Evolutionary conservation across 1,140 invertebrate genomes (phyloP), one percentile per base, ranked within the genome.

Genomic region (Dendrolimus kikuchii): DNA sequence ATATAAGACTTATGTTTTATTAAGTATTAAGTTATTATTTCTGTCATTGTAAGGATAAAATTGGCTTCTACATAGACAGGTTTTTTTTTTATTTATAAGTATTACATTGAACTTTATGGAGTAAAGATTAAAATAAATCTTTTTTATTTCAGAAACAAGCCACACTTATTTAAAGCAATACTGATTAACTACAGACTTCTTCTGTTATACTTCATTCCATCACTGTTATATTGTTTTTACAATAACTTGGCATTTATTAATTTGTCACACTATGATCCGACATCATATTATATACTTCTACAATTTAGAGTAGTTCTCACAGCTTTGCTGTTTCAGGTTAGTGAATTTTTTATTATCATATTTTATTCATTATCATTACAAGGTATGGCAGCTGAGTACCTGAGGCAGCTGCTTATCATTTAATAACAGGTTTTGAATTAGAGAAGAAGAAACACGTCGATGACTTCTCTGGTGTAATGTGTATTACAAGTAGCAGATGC

Each of bases 231-330:
- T 79, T 98, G 96, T 74, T 87, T 98, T 4, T 99, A 99, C 86
- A 99, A 99, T 77, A 98, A 98, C 88, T 89, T 99, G 64, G 92
- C 96, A 7, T 99, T 98, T 88, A 90, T 95, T 23, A 98, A 98
- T 88, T 87, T 99, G 58, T 92, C 94, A 10, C 91, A 90, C 36
- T 98, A 97, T 88, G 97, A 98, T 81, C 96, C 97, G 5, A 98
- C 97, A 6, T 97, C 96, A 6, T 98, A 99, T 74, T 98, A 95
- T 81, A 87, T 98, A 37, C 86, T 98, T n/a, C 88, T 99, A 5
- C 97, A 99, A 86, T 91, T 98, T 51, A 88, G 97, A 68, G 96
- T 98, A 38, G 95, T 98, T 37, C 89, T 98, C 2, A 98, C 96
- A 40, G 97, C 96, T 49, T 88, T 98, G 58, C 88, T 98, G 38